Conservation (phyloP, 2,113 vertebrate species). For the Bos indicus region DNA sequence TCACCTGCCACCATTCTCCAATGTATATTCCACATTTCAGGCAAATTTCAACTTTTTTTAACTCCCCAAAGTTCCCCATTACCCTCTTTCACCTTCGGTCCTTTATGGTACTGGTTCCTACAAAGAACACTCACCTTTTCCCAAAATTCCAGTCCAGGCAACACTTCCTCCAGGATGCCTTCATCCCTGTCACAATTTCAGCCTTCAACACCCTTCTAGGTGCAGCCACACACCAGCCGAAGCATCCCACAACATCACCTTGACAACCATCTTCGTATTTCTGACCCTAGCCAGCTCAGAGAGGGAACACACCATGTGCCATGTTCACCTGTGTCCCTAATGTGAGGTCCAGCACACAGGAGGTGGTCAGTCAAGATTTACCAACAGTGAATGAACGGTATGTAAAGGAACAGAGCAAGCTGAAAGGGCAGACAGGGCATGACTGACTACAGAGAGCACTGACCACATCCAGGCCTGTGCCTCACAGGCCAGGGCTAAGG, state of each 20-base stretch:
- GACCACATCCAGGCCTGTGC: background rate
- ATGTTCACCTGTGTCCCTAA: background rate
- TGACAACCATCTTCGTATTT: background rate
- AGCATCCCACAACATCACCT: background rate
- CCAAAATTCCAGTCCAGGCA: background rate
- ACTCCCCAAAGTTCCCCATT: background rate
- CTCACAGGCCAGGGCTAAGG: background rate
- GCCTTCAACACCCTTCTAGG: background rate
- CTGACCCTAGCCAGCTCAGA: background rate
- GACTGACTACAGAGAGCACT: background rate
- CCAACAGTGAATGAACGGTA: background rate
- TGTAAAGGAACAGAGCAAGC: fast-evolving
- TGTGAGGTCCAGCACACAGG: too few relatives aligned
- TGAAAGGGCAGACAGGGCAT: fast-evolving
- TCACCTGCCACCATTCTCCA: background rate
- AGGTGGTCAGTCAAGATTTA: background rate
- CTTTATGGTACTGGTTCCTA: background rate
- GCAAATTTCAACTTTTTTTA: background rate
- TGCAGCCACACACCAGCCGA: background rate
- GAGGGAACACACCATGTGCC: background rate
- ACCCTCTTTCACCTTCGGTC: background rate
- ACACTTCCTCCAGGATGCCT: background rate
- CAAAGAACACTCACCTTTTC: background rate
- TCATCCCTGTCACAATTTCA: background rate
- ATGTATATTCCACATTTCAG: too few relatives aligned